These are phyloP conservation scores for Catamblyrhynchus diadema DNA, from an alignment of 2,797 vertebrate genomes.

Conservation along the genomic window DNA sequence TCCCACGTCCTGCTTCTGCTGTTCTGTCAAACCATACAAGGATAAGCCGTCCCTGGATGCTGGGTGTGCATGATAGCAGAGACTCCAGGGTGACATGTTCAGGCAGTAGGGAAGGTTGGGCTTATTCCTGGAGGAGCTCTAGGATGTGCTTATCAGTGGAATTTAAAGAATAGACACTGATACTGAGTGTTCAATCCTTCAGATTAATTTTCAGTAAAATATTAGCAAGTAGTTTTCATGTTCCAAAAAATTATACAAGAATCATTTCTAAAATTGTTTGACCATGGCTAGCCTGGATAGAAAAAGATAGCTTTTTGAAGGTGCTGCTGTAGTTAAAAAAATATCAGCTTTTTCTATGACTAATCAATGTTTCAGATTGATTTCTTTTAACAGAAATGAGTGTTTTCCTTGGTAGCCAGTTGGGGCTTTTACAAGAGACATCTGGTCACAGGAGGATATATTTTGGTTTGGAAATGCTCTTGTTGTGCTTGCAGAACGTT, in stretches of 20 bases:
- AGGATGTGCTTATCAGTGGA: neutral
- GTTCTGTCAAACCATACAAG: slow-evolving; percentile 3
- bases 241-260: neutral
- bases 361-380: neutral
- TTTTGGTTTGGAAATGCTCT: neutral
- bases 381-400: neutral
- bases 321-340: neutral
- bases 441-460: neutral
- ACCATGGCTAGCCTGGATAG: neutral
- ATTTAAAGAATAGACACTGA: slow-evolving; percentile 23
- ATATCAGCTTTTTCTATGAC: neutral
- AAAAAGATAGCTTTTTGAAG: neutral
- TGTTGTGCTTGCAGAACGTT: neutral
- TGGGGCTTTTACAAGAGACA: neutral
- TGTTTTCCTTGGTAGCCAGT: neutral
- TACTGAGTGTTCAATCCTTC: neutral
- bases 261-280: neutral
- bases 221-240: neutral
- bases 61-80: neutral
- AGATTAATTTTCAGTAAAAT: neutral
- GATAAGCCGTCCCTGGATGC: neutral
- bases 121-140: neutral
- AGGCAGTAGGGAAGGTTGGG: slow-evolving; percentile 9
- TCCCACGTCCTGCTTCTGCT: slow-evolving; percentile 18
- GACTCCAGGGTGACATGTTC: neutral